phyloP scores from a whole-genome alignment of 2,888 invertebrate species.

The Pristionchus mayeri region DNA sequence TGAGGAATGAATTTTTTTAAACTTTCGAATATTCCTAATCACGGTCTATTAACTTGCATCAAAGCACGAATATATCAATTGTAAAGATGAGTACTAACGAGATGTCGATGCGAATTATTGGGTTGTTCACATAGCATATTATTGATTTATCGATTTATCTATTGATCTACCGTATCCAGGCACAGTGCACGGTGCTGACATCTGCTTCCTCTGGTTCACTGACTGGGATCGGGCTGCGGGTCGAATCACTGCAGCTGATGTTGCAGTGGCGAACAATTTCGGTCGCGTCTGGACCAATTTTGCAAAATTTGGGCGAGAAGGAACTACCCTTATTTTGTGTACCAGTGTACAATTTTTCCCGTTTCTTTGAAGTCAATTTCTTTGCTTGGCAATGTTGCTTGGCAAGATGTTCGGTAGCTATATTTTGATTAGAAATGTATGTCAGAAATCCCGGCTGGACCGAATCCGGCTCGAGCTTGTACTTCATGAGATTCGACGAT shows the following conservation, averaged over 20 bases:
- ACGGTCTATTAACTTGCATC: no score
- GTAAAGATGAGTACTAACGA: no score
- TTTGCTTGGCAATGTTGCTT: no score
- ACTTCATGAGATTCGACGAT: neutral
- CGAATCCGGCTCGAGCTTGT: neutral
- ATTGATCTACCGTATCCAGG: neutral
- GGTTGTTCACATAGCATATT: no score
- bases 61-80: no score
- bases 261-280: neutral
- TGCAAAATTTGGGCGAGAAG: constrained; percentile 9
- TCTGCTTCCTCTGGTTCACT: constrained; percentile 2
- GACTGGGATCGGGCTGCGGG: constrained; percentile 5
- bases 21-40: neutral
- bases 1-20: neutral
- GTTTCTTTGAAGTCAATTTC: no score
- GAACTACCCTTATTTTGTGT: no score
- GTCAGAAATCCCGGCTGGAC: neutral
- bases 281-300: neutral
- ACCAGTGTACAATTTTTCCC: no score
- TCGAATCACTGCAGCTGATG: neutral
- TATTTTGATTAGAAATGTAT: no score
- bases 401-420: no score
- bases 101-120: no score
- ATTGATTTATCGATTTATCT: no score
- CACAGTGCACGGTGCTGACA: neutral